Base-by-base conservation (phyloP, 2,888 invertebrate species). In the Adineta ricciae region DNA sequence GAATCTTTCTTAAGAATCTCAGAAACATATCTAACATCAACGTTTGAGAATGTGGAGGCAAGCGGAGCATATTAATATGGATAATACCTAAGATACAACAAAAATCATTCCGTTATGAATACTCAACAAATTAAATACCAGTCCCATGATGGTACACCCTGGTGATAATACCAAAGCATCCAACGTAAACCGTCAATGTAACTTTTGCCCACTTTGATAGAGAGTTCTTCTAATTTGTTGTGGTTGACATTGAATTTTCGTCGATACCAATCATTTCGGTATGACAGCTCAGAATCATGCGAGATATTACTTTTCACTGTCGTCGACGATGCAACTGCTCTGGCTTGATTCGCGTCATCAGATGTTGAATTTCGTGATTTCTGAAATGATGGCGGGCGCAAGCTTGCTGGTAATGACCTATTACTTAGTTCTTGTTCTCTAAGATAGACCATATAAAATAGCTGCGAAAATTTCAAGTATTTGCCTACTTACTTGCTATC, bases 1-100 rank as follows among this genome's bases (percentile, higher is more conserved):
- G 97, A 97, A 84, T 93, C 94, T 89, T 41, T 73, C 89, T 95
- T 95, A 91, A 99, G 99, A 89, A 94, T 93, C 2, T 95, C 95
- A 83, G 90, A 88, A 49, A 96, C 52, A n/a, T n/a, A n/a, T n/a
- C n/a, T 92, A 0, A 95, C 94, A 85, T 93, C 93, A 86, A 99
- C 94, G 90, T 96, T 95, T 86, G 95, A 93, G 91, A 99, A 99
- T 92, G 99, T 99, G 0, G 97, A 97, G 5, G 99, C 99, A 92
- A 99, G 99, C 14, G 99, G 99, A 32, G 99, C 98, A 92, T 99
- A 99, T 92, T 99, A 99, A 91, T 96, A 99, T 0, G 99, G 99
- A 91, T 96, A 99, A 92, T 97, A 99, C 99, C 99, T 99, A 91
- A 50, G 19, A 16, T 2, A 50, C 19, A 3, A 32, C 96, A 64